Percentiles rank a stretch among this genome's conserved stretches.
phyloP scores from a whole-genome alignment of 2,888 invertebrate species.

The Artemia sinica region DNA sequence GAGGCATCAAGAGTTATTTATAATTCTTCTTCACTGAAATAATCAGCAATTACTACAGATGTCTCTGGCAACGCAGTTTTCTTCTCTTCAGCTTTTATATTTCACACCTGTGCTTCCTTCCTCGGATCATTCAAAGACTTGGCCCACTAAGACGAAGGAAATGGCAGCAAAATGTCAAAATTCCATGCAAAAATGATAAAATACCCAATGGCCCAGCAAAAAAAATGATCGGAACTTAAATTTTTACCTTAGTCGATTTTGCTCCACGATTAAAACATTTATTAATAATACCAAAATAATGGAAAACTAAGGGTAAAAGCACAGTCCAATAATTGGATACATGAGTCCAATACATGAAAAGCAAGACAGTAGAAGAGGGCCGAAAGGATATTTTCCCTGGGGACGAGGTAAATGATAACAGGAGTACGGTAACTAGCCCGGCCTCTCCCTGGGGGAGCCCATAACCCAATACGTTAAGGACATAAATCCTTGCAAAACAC shows the following conservation, averaged over 20 bases:
- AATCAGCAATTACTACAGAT: not conserved
- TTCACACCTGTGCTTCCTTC: not conserved
- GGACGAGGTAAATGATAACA: too few relatives aligned
- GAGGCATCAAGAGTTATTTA: not conserved
- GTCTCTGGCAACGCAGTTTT: not conserved
- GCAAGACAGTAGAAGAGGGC: too few relatives aligned
- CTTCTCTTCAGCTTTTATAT: not conserved
- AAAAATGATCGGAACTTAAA: not conserved
- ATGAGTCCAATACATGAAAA: too few relatives aligned
- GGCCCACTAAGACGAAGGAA: not conserved
- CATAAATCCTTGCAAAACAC: too few relatives aligned
- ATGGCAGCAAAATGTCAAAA: not conserved
- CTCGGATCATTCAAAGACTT: not conserved
- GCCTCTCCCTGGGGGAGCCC: too few relatives aligned
- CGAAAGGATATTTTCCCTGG: too few relatives aligned
- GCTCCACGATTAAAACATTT: too few relatives aligned
- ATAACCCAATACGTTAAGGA: too few relatives aligned
- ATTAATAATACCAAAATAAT: too few relatives aligned
- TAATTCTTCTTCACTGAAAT: not conserved
- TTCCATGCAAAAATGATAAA: not conserved
- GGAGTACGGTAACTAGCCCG: too few relatives aligned
- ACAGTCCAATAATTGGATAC: too few relatives aligned
- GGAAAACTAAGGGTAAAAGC: too few relatives aligned
- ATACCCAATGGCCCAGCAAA: not conserved
- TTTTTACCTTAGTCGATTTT: not conserved